Evolutionary conservation across 2,113 vertebrate genomes (phyloP), one percentile per base, ranked within the genome.

Genomic region (Meles meles): DNA sequence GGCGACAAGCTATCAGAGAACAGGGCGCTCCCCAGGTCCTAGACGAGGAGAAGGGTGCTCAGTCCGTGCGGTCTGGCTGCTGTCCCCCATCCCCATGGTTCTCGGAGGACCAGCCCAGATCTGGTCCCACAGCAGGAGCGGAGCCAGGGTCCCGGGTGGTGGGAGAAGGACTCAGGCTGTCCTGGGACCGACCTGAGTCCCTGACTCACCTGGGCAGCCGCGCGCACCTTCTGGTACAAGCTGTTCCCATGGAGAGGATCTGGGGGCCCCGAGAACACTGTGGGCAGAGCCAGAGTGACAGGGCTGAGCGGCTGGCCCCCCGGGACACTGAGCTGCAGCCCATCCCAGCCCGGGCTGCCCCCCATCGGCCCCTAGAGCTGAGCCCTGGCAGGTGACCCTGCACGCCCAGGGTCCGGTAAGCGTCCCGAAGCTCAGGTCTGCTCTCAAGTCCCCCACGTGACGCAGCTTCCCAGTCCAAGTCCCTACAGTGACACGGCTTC

Each of bases 231-330:
- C 99, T 99, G 99, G 98, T 99, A 99, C 93, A 99, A 97, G 69
- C 99, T 99, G 94, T 98, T 99, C 44, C 99, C 99, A 0, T 99
- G 99, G 82, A 99, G 99, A 7, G 99, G 99, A 96, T 99, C 99
- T 0, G 99, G 99, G 69, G 99, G 99, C 7, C 99, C 99, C 0
- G 99, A 97, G 88, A 99, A 99, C 42, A 95, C 99, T 99, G 96
- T 18, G 44, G 44, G 31, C 29, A 15, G n/a, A 31, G 17, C 65
- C 65, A n/a, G 59, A 14, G 25, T 31, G 11, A 7, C 23, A 52
- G 25, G 21, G 13, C 47, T 79, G 74, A 65, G 59, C 21, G 3
- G 55, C 37, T 0, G 1, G 61, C 7, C 52, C 11, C 27, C 27
- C 72, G 0, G 72, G 25, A 13, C 7, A 25, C 61, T 42, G 34